Evolutionary conservation across 64 coral and sea anemone genomes (phyloP).

Genomic region (Orbicella faveolata): DNA sequence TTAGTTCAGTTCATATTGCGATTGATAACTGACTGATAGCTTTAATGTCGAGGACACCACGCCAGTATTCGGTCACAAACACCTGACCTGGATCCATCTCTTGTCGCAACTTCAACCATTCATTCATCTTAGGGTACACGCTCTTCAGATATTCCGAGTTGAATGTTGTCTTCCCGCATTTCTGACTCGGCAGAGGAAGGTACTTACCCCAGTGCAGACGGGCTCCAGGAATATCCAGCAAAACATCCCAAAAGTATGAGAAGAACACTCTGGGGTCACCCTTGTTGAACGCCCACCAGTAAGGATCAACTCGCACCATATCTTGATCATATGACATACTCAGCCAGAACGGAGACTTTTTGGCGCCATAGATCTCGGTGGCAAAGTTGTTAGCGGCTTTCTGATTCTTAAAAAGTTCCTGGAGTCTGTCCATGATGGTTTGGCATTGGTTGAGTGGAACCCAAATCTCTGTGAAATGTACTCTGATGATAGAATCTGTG

Average conservation of each 20-base stretch:
- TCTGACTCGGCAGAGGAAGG: conserved; percentile 56
- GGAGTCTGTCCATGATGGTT: conserved; percentile 54
- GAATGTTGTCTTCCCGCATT: conserved; percentile 60
- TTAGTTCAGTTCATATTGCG: background rate
- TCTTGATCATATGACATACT: conserved; percentile 56
- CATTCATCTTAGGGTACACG: conserved; percentile 68
- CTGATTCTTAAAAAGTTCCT: conserved; percentile 52
- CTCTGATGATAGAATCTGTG: conserved; percentile 46
- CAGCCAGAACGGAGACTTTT: conserved; percentile 72
- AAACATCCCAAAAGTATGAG: conserved; percentile 56
- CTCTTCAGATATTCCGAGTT: conserved; percentile 66
- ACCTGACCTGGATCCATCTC: conserved; percentile 67
- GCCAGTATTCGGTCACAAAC: conserved; percentile 75
- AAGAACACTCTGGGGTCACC: conserved; percentile 57
- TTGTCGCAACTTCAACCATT: conserved; percentile 54
- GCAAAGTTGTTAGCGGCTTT: conserved; percentile 55
- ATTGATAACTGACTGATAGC: background rate
- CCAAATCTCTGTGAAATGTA: conserved; percentile 87
- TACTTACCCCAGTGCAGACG: conserved; percentile 85
- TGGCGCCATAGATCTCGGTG: conserved; percentile 77
- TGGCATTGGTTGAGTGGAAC: conserved; percentile 57
- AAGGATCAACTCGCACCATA: conserved; percentile 74
- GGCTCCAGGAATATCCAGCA: conserved; percentile 51
- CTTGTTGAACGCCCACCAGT: conserved; percentile 64
- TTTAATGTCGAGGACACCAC: conserved; percentile 56